Conservation (phyloP, 1,140 invertebrate genomes). For the Leptinotarsa undecemlineata region DNA sequence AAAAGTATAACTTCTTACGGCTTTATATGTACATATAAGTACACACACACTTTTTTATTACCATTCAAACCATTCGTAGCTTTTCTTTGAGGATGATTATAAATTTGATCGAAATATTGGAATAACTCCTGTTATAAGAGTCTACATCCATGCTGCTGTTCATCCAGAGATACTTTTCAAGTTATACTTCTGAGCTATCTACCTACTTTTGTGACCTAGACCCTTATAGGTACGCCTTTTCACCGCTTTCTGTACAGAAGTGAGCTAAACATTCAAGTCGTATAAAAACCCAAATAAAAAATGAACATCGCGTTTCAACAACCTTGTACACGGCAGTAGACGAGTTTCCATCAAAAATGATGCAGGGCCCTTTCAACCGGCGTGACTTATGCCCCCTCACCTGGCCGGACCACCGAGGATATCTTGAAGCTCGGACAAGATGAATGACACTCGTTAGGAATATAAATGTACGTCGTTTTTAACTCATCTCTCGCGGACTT, state of each 20-base stretch:
- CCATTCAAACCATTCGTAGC: too few species aligned
- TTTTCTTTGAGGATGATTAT: too few species aligned
- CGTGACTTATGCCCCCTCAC: constrained; percentile 14
- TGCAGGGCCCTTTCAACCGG: neutral
- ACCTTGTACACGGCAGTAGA: neutral
- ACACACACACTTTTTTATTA: too few species aligned
- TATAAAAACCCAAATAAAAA: neutral
- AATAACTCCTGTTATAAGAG: too few species aligned
- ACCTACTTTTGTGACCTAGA: too few species aligned
- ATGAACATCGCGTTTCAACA: neutral
- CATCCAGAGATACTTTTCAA: too few species aligned
- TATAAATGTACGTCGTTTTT: constrained; percentile 19
- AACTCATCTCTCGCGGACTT: neutral
- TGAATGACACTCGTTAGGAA: constrained; percentile 21
- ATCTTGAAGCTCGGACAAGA: constrained; percentile 9
- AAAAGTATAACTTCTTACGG: too few species aligned
- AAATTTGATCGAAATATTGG: too few species aligned
- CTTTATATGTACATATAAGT: too few species aligned
- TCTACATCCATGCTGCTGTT: too few species aligned
- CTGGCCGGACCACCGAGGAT: constrained; percentile 14
- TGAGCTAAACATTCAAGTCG: neutral
- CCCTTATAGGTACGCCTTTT: too few species aligned
- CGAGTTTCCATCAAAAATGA: constrained; percentile 16
- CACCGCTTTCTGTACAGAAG: neutral
- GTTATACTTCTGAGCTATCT: too few species aligned